Percentiles rank a stretch among this genome's conserved stretches.
Conservation (phyloP, 1,140 invertebrate genomes). For the Pogonus chalceus region DNA sequence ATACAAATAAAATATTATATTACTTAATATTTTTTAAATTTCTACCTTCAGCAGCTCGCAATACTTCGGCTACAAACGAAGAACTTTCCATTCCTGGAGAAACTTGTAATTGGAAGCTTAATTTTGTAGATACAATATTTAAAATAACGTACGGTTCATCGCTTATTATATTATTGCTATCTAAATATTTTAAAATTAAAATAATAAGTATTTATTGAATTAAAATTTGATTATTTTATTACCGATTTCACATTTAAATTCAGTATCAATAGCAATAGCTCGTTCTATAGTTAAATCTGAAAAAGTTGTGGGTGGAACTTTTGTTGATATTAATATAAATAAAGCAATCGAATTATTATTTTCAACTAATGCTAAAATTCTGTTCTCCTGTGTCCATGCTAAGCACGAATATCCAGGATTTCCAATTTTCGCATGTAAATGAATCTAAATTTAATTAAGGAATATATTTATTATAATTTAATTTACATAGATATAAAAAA, state of each 20-base stretch:
- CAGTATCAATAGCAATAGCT: constrained; percentile 61
- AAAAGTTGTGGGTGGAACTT: constrained; percentile 50
- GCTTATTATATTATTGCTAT: constrained; percentile 41
- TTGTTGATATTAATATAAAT: constrained; percentile 49
- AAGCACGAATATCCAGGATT: too few relatives aligned
- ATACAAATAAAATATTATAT: not conserved
- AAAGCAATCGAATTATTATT: constrained; percentile 51
- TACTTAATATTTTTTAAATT: not conserved
- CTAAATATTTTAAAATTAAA: constrained; percentile 26
- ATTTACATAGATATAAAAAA: constrained; percentile 9
- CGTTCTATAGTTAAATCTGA: constrained; percentile 61
- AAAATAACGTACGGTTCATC: constrained; percentile 45
- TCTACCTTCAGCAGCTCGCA: constrained; percentile 35
- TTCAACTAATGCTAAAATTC: constrained; percentile 55
- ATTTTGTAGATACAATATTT: constrained; percentile 37
- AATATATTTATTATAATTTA: constrained; percentile 8
- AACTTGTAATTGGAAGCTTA: constrained; percentile 5
- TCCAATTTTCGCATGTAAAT: constrained; percentile 28
- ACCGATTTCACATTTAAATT: constrained; percentile 65
- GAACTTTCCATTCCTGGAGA: not conserved
- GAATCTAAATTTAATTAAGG: constrained; percentile 21
- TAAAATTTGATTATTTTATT: constrained; percentile 3
- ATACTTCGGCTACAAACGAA: constrained; percentile 25
- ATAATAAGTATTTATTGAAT: not conserved
- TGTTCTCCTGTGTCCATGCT: constrained; percentile 33